Percentiles rank a stretch among this genome's conserved stretches.
phyloP scores from a whole-genome alignment of 1,140 invertebrate genomes.

The Philotrypesis tridentata region DNA sequence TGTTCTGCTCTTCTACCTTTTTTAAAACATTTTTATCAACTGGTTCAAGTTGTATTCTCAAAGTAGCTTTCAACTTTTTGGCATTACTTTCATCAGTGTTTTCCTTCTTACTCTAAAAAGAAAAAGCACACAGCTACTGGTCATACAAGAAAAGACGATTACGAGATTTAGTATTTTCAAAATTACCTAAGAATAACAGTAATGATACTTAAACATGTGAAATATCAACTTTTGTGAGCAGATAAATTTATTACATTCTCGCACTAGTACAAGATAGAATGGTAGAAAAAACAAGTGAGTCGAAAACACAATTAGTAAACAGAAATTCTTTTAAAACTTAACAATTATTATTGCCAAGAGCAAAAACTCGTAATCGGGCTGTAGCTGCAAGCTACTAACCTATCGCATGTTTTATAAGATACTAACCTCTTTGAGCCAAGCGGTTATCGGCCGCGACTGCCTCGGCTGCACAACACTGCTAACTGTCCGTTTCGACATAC shows the following conservation, averaged over 20 bases:
- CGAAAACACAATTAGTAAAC: neutral
- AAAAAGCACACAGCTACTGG: neutral
- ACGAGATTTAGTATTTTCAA: neutral
- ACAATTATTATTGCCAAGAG: neutral
- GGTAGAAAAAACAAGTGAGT: neutral
- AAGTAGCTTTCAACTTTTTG: neutral
- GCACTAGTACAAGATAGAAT: too few relatives aligned
- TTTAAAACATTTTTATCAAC: constrained; percentile 13
- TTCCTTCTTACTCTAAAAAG: neutral
- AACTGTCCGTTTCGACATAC: constrained; percentile 10
- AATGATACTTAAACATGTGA: neutral
- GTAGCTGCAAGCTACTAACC: neutral
- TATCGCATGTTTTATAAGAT: neutral
- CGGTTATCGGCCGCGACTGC: constrained; percentile 3
- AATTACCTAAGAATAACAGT: neutral
- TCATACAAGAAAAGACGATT: neutral
- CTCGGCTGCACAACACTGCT: neutral
- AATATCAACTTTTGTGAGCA: neutral
- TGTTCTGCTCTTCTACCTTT: neutral
- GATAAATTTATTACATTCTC: too few relatives aligned
- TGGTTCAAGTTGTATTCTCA: neutral
- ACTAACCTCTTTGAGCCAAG: constrained; percentile 45
- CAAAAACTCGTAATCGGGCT: constrained; percentile 13
- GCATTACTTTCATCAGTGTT: neutral
- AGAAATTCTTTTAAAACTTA: neutral